Evolutionary conservation across 2,888 invertebrate genomes (phyloP), one percentile per base, ranked within the genome.

Genomic region (Blastobasis lacticolella): DNA sequence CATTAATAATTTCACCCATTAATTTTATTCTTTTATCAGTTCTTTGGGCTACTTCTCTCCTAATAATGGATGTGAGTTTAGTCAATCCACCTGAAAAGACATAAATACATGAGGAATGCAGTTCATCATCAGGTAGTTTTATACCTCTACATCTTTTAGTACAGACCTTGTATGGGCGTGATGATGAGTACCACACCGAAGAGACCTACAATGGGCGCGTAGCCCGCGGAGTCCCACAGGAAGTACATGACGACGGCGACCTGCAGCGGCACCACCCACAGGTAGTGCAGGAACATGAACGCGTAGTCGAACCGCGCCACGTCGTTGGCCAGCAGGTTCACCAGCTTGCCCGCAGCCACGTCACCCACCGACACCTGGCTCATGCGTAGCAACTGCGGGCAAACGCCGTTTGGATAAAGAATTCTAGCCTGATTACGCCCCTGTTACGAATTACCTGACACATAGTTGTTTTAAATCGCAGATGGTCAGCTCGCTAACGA

Each of bases 1-100:
- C 96, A 48, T 91, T 91, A 48, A 97, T 93, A 54, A 97, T 94
- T 90, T 97, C 97, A 70, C 93, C 94, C 92, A 97, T 97, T 41
- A 95, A 80, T 54, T 95, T 90, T n/a, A 97, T 94, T 63, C 97
- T 87, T 61, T 92, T 93, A 73, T 97, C 97, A 0, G 97, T 96
- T 67, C 93, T 90, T 23, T 89, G 78, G 0, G 96, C 96, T 6
- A 94, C 94, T 63, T 64, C 88, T 10, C 84, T 71, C 57, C 87
- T 73, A 1, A 83, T 58, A 4, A 75, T 60, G 38, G 79, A 62
- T 5, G 85, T 83, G 0, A 79, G 57, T 61, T 84, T 84, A 1
- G 87, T 87, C 5, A 88, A 69, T 1, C 54, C 71, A 40, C 76
- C 87, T 88, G 23, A 23, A 23, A 23, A 23, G 23, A 23, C 23